Percentiles rank a stretch among this genome's conserved stretches.
phyloP scores from a whole-genome alignment of 1,140 invertebrate genomes.

The Nephotettix cincticeps region DNA sequence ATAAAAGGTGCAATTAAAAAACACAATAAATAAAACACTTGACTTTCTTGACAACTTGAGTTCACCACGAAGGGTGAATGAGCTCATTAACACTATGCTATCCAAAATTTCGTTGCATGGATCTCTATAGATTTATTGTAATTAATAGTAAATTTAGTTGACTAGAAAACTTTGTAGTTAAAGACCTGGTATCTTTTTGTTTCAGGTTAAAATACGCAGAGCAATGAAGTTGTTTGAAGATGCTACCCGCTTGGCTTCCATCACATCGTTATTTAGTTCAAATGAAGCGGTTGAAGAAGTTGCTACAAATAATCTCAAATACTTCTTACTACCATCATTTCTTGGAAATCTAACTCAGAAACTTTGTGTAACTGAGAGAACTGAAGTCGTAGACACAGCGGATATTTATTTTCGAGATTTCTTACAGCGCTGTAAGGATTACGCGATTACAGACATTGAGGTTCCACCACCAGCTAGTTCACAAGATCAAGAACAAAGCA shows the following conservation, averaged over 20 bases:
- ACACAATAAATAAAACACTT: background rate
- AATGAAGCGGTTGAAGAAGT: constrained; percentile 90
- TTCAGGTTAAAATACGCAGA: constrained; percentile 64
- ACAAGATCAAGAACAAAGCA: constrained; percentile 26
- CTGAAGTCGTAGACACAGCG: constrained; percentile 67
- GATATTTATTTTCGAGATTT: constrained; percentile 87
- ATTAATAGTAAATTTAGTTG: no score
- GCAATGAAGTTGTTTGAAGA: constrained; percentile 74
- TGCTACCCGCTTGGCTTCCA: constrained; percentile 72
- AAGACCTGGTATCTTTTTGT: no score
- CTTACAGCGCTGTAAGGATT: constrained; percentile 73
- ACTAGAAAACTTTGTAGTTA: no score
- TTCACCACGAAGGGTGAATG: background rate
- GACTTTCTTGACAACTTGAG: background rate
- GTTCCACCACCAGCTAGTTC: constrained; percentile 46
- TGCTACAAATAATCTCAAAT: constrained; percentile 79
- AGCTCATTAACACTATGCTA: background rate
- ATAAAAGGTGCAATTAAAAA: background rate
- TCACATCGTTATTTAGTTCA: constrained; percentile 77
- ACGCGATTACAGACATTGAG: constrained; percentile 66
- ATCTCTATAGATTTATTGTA: no score
- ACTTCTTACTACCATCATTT: constrained; percentile 79
- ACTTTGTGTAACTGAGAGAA: constrained; percentile 59
- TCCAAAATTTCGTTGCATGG: background rate
- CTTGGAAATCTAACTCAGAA: constrained; percentile 73